Conservation (phyloP, 2,113 vertebrate species). For the Etheostoma cragini region DNA sequence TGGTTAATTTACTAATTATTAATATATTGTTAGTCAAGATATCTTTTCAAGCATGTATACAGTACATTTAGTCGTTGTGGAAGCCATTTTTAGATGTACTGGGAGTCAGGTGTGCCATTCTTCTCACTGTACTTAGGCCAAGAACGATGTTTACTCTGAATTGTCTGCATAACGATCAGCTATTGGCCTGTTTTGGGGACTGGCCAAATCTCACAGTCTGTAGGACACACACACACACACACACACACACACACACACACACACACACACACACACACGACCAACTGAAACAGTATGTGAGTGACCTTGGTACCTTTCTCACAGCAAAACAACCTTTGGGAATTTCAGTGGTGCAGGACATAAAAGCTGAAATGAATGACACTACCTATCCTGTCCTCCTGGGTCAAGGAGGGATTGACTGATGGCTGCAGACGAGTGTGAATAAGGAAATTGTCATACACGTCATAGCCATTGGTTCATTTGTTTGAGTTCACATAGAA, state of each 20-base stretch:
- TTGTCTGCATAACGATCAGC: constrained; percentile 38
- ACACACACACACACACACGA: neutral
- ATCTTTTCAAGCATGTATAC: neutral
- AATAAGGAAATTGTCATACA: constrained; percentile 3
- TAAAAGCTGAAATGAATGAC: constrained; percentile 39
- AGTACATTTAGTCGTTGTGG: neutral
- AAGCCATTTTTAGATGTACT: neutral
- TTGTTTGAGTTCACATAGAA: constrained; percentile 61
- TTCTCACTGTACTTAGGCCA: neutral
- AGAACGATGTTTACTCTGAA: constrained; percentile 21
- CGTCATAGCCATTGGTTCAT: constrained; percentile 15
- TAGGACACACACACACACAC: constrained; percentile 8
- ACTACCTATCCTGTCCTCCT: neutral
- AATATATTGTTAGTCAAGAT: neutral
- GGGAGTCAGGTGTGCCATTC: constrained; percentile 16
- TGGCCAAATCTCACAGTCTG: constrained; percentile 31
- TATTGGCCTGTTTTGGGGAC: constrained; percentile 34
- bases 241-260: neutral
- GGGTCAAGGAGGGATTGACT: constrained; percentile 27
- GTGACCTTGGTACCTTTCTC: constrained; percentile 39
- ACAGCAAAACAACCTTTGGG: constrained; percentile 11
- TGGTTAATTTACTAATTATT: neutral
- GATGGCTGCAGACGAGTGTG: constrained; percentile 23
- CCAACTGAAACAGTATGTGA: constrained; percentile 14
- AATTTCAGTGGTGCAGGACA: neutral